These are phyloP conservation scores for Martes flavigula DNA, from an alignment of 2,797 vertebrate species.

Conservation along the genomic window DNA sequence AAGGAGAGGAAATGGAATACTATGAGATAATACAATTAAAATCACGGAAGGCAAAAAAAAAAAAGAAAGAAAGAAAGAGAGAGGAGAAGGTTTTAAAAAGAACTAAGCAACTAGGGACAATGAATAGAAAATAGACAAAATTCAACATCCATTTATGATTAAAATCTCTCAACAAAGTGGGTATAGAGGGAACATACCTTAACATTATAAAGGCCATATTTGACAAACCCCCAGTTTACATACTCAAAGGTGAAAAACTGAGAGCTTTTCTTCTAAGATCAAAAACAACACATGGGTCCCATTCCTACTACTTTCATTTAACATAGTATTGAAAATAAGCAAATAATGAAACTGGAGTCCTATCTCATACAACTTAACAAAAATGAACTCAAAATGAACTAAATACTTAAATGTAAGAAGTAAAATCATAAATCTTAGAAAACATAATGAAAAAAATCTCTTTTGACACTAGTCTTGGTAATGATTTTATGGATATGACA, in stretches of 20 bases:
- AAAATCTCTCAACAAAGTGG: not conserved
- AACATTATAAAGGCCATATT: not conserved
- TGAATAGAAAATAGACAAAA: not conserved
- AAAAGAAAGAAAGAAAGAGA: not conserved
- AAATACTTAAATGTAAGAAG: not conserved
- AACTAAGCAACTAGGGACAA: not conserved
- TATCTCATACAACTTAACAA: not conserved
- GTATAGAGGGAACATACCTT: not conserved
- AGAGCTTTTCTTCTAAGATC: not conserved
- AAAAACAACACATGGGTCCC: not conserved
- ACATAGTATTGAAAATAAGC: not conserved
- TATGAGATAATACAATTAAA: not conserved
- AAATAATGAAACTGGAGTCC: not conserved
- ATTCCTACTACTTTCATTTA: not conserved
- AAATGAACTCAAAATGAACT: not conserved
- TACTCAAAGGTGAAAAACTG: not conserved
- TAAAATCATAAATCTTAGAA: not conserved
- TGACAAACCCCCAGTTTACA: not conserved
- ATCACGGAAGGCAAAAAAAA: not conserved
- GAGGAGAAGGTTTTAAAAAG: not conserved
- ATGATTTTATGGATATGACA: not conserved
- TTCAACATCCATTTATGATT: not conserved
- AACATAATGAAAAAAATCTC: not conserved
- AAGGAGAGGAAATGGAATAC: not conserved
- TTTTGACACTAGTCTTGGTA: not conserved